Evolutionary conservation across 2,888 invertebrate species (phyloP), one percentile per base, ranked within the genome.

Genomic region (Pristionchus fissidentatus): DNA sequence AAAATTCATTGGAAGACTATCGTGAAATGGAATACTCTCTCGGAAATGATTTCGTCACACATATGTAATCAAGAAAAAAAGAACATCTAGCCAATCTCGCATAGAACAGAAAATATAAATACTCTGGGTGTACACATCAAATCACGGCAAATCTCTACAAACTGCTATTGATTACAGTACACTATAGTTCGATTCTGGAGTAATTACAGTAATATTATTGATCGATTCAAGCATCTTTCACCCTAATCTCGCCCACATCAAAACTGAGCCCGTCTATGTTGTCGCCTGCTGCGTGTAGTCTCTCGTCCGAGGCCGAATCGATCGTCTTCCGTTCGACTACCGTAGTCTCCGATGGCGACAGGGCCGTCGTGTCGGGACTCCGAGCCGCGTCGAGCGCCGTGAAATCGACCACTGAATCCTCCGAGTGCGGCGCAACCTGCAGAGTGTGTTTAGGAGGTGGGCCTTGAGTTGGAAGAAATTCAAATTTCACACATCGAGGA

Each of bases 341-440:
- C 70, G 70, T 70, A 70, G 22, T 41, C 75, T 29, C 70, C n/a
- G 29, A 10, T 41, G 19, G 13, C 49, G 19, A 49, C 49, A 15
- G 49, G 32, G 8, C 75, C 19, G 7, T 70, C 70, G n/a, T 32
- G 1, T 49, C 75, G 32, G 75, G 49, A 77, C 49, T 32, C 49
- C 49, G 29, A 35, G 75, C 75, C 7, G 75, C 75, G n/a, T 77
- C 75, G 29, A 49, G 46, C 0, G 80, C 80, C 19, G 80, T 52
- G 52, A 81, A 62, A 46, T 81, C 80, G 62, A 81, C 35, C 43
- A 62, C 43, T 29, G 80, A 81, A 29, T 81, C 46, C 46, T 81
- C 80, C 22, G 80, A 81, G 46, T 81, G 80, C 13, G 80, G 80
- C 1, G 80, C 46, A 8, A 79, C 79, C 79, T 79, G 52, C n/a